Evolutionary conservation across 2,797 vertebrate species (phyloP).

Genomic region (Spinus olivaceus): DNA sequence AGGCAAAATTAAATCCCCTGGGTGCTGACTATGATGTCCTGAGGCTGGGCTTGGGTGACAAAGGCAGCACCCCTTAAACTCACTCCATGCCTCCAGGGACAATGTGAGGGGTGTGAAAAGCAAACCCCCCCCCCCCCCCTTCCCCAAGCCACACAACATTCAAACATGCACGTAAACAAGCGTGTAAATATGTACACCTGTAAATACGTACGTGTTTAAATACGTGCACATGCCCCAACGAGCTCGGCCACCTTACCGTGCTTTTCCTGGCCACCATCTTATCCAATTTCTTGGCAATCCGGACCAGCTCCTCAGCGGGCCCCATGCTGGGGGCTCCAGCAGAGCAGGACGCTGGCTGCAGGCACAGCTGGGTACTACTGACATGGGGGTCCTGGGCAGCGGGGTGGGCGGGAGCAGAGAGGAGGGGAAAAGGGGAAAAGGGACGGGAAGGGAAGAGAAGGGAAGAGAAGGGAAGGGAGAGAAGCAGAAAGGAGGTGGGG

Average conservation of each 20-base stretch:
- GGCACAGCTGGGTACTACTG: not conserved
- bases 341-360: not conserved
- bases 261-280: constrained; percentile 95
- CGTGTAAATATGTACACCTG: accelerated
- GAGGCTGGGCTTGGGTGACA: not conserved
- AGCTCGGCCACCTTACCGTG: constrained; percentile 81
- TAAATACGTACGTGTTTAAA: accelerated
- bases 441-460: not conserved
- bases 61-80: not conserved
- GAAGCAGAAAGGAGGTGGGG: constrained; percentile 51
- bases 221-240: accelerated
- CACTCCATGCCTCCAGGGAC: not conserved
- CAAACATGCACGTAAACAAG: not conserved
- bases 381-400: not conserved
- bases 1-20: not conserved
- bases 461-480: not conserved
- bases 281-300: constrained; percentile 92
- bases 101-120: not conserved
- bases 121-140: accelerated
- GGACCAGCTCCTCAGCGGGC: constrained; percentile 87
- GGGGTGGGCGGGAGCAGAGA: not conserved
- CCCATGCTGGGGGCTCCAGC: constrained; percentile 73
- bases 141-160: accelerated
- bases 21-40: accelerated
- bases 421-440: not conserved